Conservation (phyloP, 1,140 invertebrate species). For the Calliopsis andreniformis region DNA sequence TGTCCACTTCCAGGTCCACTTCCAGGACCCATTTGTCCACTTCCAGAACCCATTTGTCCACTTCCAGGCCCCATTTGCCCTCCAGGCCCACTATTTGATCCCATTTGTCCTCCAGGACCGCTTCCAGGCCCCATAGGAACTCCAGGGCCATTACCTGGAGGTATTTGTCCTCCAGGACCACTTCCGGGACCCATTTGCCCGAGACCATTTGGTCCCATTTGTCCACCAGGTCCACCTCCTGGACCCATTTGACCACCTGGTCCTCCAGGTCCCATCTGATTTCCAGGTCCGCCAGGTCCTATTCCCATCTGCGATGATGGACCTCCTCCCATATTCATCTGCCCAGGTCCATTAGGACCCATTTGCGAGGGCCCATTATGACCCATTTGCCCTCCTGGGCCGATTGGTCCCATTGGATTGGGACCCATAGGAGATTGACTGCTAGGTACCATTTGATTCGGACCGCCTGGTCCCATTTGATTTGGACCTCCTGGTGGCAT, state of each 20-base stretch:
- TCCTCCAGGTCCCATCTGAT: slow-evolving; percentile 59
- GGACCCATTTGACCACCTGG: slow-evolving; percentile 54
- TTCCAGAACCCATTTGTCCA: slow-evolving; percentile 50
- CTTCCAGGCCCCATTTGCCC: slow-evolving; percentile 57
- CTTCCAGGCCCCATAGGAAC: slow-evolving; percentile 48
- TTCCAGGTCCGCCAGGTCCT: slow-evolving; percentile 50
- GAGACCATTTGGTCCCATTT: slow-evolving; percentile 51
- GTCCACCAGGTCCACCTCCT: slow-evolving; percentile 47
- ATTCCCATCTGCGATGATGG: slow-evolving; percentile 61
- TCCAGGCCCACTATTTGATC: slow-evolving; percentile 49
- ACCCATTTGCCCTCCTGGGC: slow-evolving; percentile 59
- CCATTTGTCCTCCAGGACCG: slow-evolving; percentile 54
- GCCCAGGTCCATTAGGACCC: slow-evolving; percentile 59
- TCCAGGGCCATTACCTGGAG: slow-evolving; percentile 45
- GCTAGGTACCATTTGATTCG: slow-evolving; percentile 59
- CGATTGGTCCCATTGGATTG: slow-evolving; percentile 49
- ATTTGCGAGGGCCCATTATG: slow-evolving; percentile 62
- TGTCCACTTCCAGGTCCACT: slow-evolving; percentile 54
- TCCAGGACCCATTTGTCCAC: slow-evolving; percentile 61
- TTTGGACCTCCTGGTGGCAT: slow-evolving; percentile 64
- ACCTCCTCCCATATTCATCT: slow-evolving; percentile 52
- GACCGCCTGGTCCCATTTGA: slow-evolving; percentile 55
- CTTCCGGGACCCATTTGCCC: slow-evolving; percentile 61
- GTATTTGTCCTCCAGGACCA: slow-evolving; percentile 51
- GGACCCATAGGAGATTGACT: slow-evolving; percentile 61